Conservation (phyloP, 2,113 vertebrate genomes). For the Spilogale gracilis region DNA sequence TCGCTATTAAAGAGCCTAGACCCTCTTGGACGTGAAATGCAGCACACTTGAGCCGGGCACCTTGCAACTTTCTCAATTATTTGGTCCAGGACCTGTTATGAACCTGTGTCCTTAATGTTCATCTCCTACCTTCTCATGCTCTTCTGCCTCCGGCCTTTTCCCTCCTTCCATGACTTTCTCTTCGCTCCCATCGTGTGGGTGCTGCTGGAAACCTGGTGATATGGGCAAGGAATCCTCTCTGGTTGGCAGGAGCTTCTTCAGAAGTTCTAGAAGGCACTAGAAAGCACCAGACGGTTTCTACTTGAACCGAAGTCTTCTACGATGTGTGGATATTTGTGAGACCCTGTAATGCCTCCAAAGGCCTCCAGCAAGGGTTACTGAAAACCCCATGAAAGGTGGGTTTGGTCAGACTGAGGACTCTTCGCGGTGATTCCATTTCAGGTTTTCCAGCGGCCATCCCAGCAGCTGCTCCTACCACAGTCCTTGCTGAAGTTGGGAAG, state of each 20-base stretch:
- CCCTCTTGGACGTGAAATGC: not conserved
- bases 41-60: not conserved
- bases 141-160: rapidly evolving
- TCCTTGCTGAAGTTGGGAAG: slow-evolving; percentile 67
- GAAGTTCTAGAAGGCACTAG: not conserved
- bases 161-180: not conserved
- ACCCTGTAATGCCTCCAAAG: not conserved
- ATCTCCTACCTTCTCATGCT: not conserved
- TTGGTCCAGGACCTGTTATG: not conserved
- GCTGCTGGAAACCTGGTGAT: not conserved
- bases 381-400: rapidly evolving
- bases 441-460: not conserved
- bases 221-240: rapidly evolving
- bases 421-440: rapidly evolving
- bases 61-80: not conserved
- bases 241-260: not conserved
- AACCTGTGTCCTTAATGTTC: not conserved
- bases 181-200: not conserved
- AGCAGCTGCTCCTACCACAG: slow-evolving; percentile 34
- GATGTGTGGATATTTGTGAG: not conserved
- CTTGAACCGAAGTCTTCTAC: not conserved
- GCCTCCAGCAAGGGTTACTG: not conserved
- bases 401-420: not conserved
- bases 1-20: not conserved
- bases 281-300: not conserved